A percentile compares a stretch with the other conserved stretches of the same genome.
Conservation (phyloP, 2,113 vertebrate species). For the Aix galericulata region DNA sequence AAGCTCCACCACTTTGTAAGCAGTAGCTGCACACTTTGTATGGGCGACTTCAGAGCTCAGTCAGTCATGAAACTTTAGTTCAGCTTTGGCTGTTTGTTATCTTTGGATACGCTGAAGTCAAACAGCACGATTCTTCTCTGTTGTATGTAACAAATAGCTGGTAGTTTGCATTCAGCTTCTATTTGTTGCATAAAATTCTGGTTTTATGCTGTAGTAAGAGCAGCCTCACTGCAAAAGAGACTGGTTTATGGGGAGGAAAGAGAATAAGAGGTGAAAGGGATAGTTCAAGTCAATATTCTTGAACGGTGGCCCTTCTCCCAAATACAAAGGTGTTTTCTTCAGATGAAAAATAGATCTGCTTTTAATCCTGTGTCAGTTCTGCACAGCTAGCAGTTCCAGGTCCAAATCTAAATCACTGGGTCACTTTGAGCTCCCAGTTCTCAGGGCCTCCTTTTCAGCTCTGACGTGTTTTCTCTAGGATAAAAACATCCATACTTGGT, state of each 20-base stretch:
- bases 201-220: background rate
- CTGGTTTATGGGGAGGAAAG: background rate
- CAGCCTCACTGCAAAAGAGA: background rate
- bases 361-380: background rate
- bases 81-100: background rate
- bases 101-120: background rate
- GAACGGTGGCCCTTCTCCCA: rapidly evolving
- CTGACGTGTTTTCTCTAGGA: background rate
- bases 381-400: background rate
- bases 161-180: background rate
- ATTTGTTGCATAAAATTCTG: background rate
- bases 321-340: background rate
- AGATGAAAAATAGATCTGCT: background rate
- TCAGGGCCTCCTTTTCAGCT: background rate
- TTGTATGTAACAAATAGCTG: background rate
- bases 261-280: background rate
- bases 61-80: background rate
- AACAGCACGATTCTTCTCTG: background rate
- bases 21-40: background rate
- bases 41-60: background rate
- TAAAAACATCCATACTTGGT: background rate
- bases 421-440: background rate
- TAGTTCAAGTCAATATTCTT: background rate
- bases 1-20: background rate
- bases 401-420: background rate